Conservation (phyloP, 1,140 invertebrate genomes). For the Bombus breviceps region DNA sequence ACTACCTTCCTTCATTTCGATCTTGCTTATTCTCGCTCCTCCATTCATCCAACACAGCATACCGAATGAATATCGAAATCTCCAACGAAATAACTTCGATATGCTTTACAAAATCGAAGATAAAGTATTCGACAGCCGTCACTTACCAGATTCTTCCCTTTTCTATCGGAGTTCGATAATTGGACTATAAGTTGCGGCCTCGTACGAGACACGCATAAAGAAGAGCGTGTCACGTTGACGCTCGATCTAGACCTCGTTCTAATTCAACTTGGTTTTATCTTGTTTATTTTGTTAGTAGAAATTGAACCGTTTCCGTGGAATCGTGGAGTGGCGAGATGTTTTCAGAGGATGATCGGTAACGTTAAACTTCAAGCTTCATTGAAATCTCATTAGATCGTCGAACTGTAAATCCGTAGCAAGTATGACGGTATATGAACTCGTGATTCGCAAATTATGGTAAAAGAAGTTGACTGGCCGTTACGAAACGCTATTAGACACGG, state of each 20-base stretch:
- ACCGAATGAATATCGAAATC: neutral
- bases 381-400: neutral
- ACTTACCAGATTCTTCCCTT: neutral
- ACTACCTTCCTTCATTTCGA: neutral
- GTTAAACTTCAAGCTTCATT: neutral
- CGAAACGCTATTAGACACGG: neutral
- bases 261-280: conserved; percentile 14
- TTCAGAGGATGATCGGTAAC: neutral
- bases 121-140: neutral
- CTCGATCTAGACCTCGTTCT: conserved; percentile 59
- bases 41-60: neutral
- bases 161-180: neutral
- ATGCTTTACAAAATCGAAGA: neutral
- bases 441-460: neutral
- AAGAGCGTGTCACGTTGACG: conserved; percentile 11
- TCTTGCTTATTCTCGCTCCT: neutral
- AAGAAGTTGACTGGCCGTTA: neutral
- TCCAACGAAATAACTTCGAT: too few relatives aligned
- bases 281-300: neutral
- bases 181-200: neutral
- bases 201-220: neutral
- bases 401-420: neutral
- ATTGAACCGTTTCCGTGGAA: neutral
- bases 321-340: neutral
- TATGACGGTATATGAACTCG: neutral